A percentile compares a stretch with the other conserved stretches of the same genome.
These are phyloP conservation scores for Mechanitis mazaeus DNA, from an alignment of 2,888 invertebrate species.

Conservation along the genomic window DNA sequence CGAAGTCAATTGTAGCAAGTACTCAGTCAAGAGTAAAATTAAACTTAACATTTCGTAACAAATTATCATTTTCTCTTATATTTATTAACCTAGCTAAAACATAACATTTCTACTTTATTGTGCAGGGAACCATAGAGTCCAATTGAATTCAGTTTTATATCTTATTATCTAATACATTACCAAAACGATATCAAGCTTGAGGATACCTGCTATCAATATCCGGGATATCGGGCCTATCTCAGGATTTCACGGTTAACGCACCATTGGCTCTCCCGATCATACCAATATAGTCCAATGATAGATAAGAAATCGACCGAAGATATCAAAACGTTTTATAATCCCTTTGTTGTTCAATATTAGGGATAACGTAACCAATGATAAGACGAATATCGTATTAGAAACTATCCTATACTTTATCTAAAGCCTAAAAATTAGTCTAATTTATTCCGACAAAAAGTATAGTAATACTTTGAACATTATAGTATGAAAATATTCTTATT, in stretches of 20 bases:
- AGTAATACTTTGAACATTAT: too few species aligned
- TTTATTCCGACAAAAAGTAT: too few species aligned
- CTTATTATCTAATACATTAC: slow-evolving; percentile 53
- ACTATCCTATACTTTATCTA: too few species aligned
- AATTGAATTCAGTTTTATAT: slow-evolving; percentile 32
- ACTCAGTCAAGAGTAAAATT: too few species aligned
- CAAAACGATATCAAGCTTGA: slow-evolving; percentile 55
- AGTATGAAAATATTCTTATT: too few species aligned
- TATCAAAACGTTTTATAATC: slow-evolving; percentile 49
- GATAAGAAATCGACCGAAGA: slow-evolving; percentile 69
- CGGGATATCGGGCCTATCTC: slow-evolving; percentile 64
- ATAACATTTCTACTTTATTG: slow-evolving; percentile 14
- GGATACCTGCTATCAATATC: slow-evolving; percentile 71
- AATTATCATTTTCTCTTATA: background rate
- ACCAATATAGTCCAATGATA: slow-evolving; percentile 49
- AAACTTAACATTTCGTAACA: too few species aligned
- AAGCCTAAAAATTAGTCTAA: background rate
- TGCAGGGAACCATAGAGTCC: slow-evolving; percentile 18
- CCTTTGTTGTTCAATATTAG: slow-evolving; percentile 29
- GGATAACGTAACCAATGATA: background rate
- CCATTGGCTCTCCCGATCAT: slow-evolving; percentile 62
- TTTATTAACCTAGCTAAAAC: background rate
- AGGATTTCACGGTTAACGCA: slow-evolving; percentile 73
- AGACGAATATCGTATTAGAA: background rate
- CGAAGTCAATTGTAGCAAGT: too few species aligned